Conservation (phyloP, 2,888 invertebrate genomes). For the Hydraecia micacea region DNA sequence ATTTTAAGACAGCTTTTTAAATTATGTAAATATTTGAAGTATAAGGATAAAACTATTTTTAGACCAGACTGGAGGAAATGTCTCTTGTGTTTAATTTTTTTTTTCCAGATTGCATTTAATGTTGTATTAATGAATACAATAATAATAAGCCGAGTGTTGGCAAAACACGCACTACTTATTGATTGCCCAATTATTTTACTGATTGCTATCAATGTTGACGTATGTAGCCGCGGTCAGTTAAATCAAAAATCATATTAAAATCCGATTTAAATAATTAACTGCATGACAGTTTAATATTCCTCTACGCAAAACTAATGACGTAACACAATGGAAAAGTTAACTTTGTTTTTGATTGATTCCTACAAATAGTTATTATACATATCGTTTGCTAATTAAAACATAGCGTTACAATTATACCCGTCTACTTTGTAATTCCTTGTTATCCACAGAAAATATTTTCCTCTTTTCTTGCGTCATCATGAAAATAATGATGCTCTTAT, state of each 20-base stretch:
- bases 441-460: background rate
- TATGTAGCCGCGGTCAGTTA: constrained; percentile 25
- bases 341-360: background rate
- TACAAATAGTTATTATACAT: background rate
- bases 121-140: constrained; percentile 9
- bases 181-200: constrained; percentile 6
- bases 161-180: constrained; percentile 46
- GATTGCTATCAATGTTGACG: constrained; percentile 24
- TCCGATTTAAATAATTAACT: constrained; percentile 26
- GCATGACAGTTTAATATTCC: background rate
- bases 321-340: constrained; percentile 37
- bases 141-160: constrained; percentile 29
- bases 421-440: background rate
- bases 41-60: background rate
- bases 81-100: background rate
- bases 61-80: background rate
- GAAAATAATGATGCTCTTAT: background rate
- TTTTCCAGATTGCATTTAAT: background rate
- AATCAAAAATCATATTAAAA: constrained; percentile 26
- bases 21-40: too few species aligned
- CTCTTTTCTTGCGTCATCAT: background rate
- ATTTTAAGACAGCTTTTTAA: too few species aligned
- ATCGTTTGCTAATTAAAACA: constrained; percentile 13
- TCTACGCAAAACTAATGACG: constrained; percentile 10
- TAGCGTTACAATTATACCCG: background rate